phyloP scores from a whole-genome alignment of 2,888 invertebrate genomes.

The Crematogaster levior region DNA sequence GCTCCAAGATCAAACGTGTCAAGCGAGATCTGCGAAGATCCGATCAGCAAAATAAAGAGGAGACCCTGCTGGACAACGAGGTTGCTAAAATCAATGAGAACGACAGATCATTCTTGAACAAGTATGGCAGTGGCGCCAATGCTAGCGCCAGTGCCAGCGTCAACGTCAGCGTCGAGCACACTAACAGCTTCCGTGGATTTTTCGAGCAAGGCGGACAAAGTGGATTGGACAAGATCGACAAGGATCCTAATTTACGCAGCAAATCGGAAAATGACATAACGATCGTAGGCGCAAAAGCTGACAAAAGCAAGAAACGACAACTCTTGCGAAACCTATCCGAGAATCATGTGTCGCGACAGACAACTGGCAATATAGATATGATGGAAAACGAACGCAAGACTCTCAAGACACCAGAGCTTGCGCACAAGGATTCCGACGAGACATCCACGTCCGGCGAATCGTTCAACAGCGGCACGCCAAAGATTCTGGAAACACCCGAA shows the following conservation, averaged over 20 bases:
- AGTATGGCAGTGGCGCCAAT: constrained; percentile 59
- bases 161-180: constrained; percentile 58
- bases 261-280: constrained; percentile 82
- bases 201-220: constrained; percentile 75
- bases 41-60: constrained; percentile 83
- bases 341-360: constrained; percentile 67
- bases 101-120: constrained; percentile 72
- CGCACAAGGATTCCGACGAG: constrained; percentile 81
- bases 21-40: constrained; percentile 71
- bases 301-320: constrained; percentile 60
- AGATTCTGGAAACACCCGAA: constrained; percentile 87
- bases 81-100: constrained; percentile 85
- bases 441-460: constrained; percentile 83
- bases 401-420: constrained; percentile 71
- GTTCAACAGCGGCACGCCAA: constrained; percentile 77
- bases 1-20: constrained; percentile 73
- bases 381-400: constrained; percentile 66
- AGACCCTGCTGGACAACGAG: constrained; percentile 83
- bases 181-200: constrained; percentile 77
- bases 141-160: background rate
- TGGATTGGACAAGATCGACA: constrained; percentile 62
- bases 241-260: constrained; percentile 75
- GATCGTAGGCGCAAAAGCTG: constrained; percentile 34
- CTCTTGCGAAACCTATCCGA: constrained; percentile 68
- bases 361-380: constrained; percentile 62